Percentiles rank a stretch among this genome's conserved stretches.
phyloP scores from a whole-genome alignment of 1,140 invertebrate genomes.

The Drosophila azteca region DNA sequence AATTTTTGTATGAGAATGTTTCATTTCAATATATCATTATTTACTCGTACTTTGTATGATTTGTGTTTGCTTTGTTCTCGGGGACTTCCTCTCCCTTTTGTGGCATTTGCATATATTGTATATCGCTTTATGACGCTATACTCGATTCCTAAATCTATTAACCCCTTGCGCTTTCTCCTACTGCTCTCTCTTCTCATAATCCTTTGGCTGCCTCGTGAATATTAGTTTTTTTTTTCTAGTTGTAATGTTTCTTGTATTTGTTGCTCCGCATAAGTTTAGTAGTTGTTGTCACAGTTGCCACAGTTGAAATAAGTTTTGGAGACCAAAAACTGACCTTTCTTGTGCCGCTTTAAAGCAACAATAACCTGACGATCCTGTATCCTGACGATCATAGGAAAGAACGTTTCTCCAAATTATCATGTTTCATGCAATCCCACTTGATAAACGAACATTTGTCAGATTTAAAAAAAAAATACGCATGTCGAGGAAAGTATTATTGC shows the following conservation, averaged over 20 bases:
- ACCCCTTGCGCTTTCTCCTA: slow-evolving; percentile 50
- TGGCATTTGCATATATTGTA: slow-evolving; percentile 34
- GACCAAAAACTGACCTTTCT: no score
- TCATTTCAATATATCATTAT: slow-evolving; percentile 42
- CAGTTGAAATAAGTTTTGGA: no score
- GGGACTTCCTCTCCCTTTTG: slow-evolving; percentile 16
- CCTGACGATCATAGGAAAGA: no score
- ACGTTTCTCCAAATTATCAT: no score
- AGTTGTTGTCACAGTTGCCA: slow-evolving; percentile 23
- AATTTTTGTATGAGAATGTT: slow-evolving; percentile 76
- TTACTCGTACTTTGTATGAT: slow-evolving; percentile 50
- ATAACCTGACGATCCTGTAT: no score
- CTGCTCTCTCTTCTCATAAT: slow-evolving; percentile 1
- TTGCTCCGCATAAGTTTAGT: slow-evolving; percentile 61
- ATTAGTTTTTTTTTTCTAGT: slow-evolving; percentile 34
- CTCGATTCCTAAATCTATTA: slow-evolving; percentile 67
- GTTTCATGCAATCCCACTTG: no score
- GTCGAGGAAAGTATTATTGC: no score
- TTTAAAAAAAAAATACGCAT: no score
- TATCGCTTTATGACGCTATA: slow-evolving; percentile 49
- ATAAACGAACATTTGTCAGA: no score
- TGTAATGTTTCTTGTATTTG: slow-evolving; percentile 48
- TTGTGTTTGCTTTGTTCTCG: slow-evolving; percentile 46
- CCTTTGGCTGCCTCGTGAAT: slow-evolving; percentile 64
- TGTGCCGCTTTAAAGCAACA: no score